phyloP scores from a whole-genome alignment of 2,113 vertebrate species.

The Pimephales promelas region DNA sequence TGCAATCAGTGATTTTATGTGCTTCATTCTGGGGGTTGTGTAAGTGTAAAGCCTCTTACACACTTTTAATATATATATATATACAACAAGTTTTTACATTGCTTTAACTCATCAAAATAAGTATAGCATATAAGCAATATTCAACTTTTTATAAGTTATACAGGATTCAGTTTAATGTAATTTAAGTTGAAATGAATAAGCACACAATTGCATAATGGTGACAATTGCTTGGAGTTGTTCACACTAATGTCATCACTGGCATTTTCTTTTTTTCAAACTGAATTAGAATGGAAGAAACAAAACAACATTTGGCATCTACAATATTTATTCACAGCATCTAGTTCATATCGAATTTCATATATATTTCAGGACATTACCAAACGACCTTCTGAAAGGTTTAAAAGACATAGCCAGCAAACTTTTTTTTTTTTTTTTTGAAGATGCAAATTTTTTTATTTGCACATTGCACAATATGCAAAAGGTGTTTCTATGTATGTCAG shows the following conservation, averaged over 20 bases:
- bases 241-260: not conserved
- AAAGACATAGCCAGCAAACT: not conserved
- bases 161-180: no score
- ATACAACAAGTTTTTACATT: no score
- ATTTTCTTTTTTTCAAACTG: constrained; percentile 34
- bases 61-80: no score
- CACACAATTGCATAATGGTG: not conserved
- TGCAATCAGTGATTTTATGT: constrained; percentile 24
- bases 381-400: not conserved
- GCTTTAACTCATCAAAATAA: no score
- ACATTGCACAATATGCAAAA: not conserved
- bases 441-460: not conserved
- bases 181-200: not conserved
- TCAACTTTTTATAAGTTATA: no score
- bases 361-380: no score
- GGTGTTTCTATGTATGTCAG: not conserved
- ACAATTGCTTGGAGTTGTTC: constrained; percentile 26
- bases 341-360: no score
- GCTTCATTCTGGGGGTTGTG: constrained; percentile 20
- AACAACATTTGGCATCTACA: not conserved
- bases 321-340: not conserved
- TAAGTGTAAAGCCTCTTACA: not conserved
- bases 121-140: no score
- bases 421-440: not conserved
- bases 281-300: constrained; percentile 4